Conservation (phyloP, 1,140 invertebrate species). For the Apolygus lucorum region DNA sequence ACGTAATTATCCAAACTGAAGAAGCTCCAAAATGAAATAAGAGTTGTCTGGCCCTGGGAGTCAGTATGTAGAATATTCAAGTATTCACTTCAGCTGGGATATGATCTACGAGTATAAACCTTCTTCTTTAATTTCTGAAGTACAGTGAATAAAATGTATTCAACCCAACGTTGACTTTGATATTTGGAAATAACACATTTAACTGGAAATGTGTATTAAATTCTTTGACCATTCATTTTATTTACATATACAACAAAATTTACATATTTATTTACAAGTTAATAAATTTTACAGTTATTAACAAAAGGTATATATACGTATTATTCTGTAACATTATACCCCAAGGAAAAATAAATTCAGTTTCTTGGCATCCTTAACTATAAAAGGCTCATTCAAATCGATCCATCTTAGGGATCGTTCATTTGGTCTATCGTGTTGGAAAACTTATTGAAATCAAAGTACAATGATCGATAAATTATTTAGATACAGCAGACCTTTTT, state of each 20-base stretch:
- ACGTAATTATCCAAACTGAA: no score
- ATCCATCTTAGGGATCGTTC: background rate
- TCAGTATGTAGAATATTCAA: no score
- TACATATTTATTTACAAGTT: constrained; percentile 11
- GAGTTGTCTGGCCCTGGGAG: no score
- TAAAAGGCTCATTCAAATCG: constrained; percentile 2
- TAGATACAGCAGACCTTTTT: background rate
- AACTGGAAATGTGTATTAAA: background rate
- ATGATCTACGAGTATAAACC: no score
- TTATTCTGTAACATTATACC: constrained; percentile 1
- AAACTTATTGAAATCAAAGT: background rate
- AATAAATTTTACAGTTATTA: constrained; percentile 1
- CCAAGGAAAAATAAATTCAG: constrained; percentile 7
- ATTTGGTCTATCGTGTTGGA: background rate
- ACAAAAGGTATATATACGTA: background rate
- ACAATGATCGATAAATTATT: background rate
- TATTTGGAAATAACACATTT: no score
- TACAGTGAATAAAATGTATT: no score
- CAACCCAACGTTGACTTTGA: no score
- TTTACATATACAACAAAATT: constrained; percentile 11
- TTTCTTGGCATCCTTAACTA: background rate
- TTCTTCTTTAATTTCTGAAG: no score
- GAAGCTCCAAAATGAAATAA: no score
- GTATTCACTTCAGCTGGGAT: no score
- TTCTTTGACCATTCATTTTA: constrained; percentile 11